A percentile compares a stretch with the other conserved stretches of the same genome.
These are phyloP conservation scores for Xenopus laevis DNA, from an alignment of 2,113 vertebrate species.

Conservation along the genomic window DNA sequence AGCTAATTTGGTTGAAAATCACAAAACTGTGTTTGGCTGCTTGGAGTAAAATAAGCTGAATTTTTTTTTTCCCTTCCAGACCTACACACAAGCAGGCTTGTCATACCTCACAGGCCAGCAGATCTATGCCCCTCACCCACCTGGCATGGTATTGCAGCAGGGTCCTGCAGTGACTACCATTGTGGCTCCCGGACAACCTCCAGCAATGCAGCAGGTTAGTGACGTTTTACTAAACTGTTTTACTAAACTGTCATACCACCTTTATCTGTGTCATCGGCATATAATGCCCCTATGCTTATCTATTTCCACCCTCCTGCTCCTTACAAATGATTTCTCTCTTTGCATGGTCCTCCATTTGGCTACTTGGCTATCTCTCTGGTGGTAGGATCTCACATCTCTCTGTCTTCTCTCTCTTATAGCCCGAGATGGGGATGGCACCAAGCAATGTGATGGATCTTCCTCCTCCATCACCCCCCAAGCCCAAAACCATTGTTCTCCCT, in stretches of 20 bases:
- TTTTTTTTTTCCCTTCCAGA: constrained; percentile 58
- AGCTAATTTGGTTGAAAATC: too few relatives aligned
- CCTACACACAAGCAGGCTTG: constrained; percentile 82
- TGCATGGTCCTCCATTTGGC: too few relatives aligned
- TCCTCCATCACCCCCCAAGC: constrained; percentile 93
- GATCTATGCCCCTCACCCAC: constrained; percentile 86
- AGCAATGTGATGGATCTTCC: constrained; percentile 93
- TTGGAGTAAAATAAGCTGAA: too few relatives aligned
- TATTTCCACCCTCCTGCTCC: too few relatives aligned
- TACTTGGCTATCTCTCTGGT: too few relatives aligned
- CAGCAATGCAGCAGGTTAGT: constrained; percentile 81
- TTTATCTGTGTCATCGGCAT: background rate
- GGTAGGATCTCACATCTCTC: too few relatives aligned
- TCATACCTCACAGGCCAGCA: constrained; percentile 89
- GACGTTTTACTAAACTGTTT: too few relatives aligned
- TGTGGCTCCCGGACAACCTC: constrained; percentile 77
- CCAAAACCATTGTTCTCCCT: constrained; percentile 94
- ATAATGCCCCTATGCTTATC: too few relatives aligned
- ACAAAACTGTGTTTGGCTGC: too few relatives aligned
- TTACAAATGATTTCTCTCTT: too few relatives aligned
- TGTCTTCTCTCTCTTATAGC: constrained; percentile 41
- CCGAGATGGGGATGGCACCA: constrained; percentile 83
- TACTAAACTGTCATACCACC: background rate
- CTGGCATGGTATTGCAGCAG: constrained; percentile 90
- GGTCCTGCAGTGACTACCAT: constrained; percentile 80